phyloP scores from a whole-genome alignment of 2,797 vertebrate species.

The Lophius americanus region DNA sequence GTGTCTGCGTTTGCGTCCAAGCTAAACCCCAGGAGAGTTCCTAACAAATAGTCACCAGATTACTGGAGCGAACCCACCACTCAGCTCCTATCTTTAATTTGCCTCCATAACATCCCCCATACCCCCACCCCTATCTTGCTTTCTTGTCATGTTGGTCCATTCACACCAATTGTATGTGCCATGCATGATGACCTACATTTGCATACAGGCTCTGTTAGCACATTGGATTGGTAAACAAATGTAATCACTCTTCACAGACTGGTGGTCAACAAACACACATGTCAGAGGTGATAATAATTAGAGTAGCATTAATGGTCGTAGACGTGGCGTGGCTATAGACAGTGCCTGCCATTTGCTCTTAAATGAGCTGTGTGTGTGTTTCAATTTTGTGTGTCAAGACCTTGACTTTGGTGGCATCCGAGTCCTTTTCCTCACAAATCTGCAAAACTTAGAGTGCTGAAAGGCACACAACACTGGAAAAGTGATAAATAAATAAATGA shows the following conservation, averaged over 20 bases:
- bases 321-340: conserved; percentile 28
- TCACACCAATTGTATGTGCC: conserved; percentile 56
- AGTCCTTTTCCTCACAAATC: conserved; percentile 57
- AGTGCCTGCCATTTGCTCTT: neutral
- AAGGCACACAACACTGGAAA: conserved; percentile 53
- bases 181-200: conserved; percentile 77
- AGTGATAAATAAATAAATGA: conserved; percentile 80
- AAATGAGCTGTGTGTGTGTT: conserved; percentile 12
- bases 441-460: conserved; percentile 60
- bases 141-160: conserved; percentile 42
- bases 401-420: conserved; percentile 59
- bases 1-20: too few relatives aligned
- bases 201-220: conserved; percentile 58
- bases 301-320: conserved; percentile 10
- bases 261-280: conserved; percentile 56
- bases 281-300: conserved; percentile 45
- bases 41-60: conserved; percentile 22
- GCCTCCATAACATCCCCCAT: conserved; percentile 12
- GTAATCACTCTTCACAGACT: conserved; percentile 33
- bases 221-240: conserved; percentile 55
- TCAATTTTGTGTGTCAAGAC: conserved; percentile 34
- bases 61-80: conserved; percentile 25
- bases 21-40: too few relatives aligned
- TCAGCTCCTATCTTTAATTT: conserved; percentile 32
- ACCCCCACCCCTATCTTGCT: neutral